phyloP scores from a whole-genome alignment of 1,140 invertebrate genomes.

The Diploscapter pachys region DNA sequence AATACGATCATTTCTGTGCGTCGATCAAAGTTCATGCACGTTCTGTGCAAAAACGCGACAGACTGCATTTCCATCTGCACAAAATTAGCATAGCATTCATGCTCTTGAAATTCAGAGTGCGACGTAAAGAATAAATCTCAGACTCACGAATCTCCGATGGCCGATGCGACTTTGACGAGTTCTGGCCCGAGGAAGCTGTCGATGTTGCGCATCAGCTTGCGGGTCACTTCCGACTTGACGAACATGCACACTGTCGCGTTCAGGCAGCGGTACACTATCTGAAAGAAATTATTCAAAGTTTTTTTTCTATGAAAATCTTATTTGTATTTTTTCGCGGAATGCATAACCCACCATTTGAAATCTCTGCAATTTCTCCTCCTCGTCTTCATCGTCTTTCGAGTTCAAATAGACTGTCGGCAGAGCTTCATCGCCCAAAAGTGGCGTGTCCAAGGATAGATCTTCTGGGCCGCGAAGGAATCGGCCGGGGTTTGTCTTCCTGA shows the following conservation, averaged over 20 bases:
- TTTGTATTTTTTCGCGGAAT: background rate
- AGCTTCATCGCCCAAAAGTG: conserved; percentile 32
- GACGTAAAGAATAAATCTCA: background rate
- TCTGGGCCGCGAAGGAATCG: conserved; percentile 34
- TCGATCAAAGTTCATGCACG: too few relatives aligned
- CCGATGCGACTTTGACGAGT: conserved; percentile 31
- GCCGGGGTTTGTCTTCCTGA: conserved; percentile 20
- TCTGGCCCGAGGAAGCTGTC: conserved; percentile 37
- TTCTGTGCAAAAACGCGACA: too few relatives aligned
- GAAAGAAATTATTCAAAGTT: conserved; percentile 19
- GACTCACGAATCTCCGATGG: conserved; percentile 35
- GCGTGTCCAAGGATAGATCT: conserved; percentile 30
- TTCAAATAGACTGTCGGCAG: conserved; percentile 30
- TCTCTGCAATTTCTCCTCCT: conserved; percentile 9
- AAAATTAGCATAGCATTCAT: background rate
- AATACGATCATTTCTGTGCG: too few relatives aligned
- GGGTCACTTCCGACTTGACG: conserved; percentile 28
- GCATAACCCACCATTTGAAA: conserved; percentile 30
- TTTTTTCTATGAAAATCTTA: conserved; percentile 5
- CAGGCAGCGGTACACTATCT: conserved; percentile 36
- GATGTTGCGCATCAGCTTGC: conserved; percentile 14
- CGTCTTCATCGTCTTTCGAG: conserved; percentile 19
- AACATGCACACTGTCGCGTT: conserved; percentile 43
- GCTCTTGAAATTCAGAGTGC: background rate
- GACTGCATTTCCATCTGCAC: background rate